A percentile compares a stretch with the other conserved stretches of the same genome.
Evolutionary conservation across 2,797 vertebrate species (phyloP).

Genomic region (Eulemur rubriventer): DNA sequence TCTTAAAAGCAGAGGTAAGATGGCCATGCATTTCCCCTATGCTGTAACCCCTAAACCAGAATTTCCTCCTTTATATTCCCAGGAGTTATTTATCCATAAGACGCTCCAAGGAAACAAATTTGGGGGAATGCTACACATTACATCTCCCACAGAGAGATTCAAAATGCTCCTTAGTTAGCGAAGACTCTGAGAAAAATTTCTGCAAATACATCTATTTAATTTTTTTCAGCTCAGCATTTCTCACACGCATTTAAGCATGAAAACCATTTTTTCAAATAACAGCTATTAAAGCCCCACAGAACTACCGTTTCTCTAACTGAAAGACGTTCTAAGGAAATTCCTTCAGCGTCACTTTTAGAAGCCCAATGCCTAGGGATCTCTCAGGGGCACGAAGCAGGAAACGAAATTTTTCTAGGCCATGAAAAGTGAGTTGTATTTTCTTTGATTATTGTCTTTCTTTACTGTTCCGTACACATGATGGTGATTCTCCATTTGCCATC

Average conservation of each 20-base stretch:
- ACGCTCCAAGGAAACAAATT: neutral
- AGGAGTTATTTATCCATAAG: neutral
- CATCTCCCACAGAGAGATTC: neutral
- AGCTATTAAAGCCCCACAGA: neutral
- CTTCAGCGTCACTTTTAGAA: neutral
- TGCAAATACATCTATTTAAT: neutral
- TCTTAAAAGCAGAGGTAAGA: neutral
- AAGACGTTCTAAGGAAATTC: neutral
- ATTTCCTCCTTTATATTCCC: neutral
- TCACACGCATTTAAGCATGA: neutral
- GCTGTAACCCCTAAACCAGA: neutral
- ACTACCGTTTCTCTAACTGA: neutral
- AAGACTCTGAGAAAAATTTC: conserved; percentile 4
- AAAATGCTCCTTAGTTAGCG: neutral
- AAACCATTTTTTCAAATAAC: neutral
- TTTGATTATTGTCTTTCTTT: neutral
- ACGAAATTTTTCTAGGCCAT: neutral
- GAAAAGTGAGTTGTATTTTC: neutral
- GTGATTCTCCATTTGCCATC: neutral
- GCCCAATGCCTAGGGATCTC: neutral
- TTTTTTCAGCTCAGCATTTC: neutral
- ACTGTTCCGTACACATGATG: too few species aligned
- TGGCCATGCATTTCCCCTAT: neutral
- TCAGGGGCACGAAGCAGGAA: neutral
- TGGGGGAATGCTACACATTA: neutral